Base-by-base conservation (phyloP, 2,888 invertebrate species). In the Idaea aversata region DNA sequence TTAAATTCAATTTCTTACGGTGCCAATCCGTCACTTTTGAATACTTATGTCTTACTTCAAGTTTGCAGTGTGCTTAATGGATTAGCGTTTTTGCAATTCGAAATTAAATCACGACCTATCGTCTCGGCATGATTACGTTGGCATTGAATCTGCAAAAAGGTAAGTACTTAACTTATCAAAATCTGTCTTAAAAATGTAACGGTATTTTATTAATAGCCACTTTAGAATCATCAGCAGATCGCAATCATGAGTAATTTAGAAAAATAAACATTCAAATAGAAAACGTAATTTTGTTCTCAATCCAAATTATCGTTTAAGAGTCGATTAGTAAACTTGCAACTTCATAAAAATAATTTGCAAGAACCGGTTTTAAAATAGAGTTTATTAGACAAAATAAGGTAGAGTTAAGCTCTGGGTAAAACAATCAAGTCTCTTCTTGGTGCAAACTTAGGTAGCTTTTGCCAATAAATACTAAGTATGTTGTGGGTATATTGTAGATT, bases 181-280 rank as follows among this genome's bases (percentile, higher is more conserved):
- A 61, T 61, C 61, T 58, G 62, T 59, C 64, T 65, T 64, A 64
- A 57, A 67, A 65, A 64, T 67, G 62, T 67, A 67, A 68, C 65
- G 63, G 67, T 62, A 5, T 62, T 59, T 59, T 25, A 25, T 62
- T 59, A 47, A 63, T 35, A 69, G 63, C 65, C 61, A 61, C 61
- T 47, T 47, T 47, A 47, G 47, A 47, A 47, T 10, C 47, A 13
- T 47, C 7, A 47, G 47, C 47, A 4, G 47, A 47, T 47, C 13
- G 47, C 47, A 47, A 10, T 10, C 47, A 47, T 47, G 7, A 47
- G 47, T 47, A 36, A 5, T 10, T 36, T 7, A 5, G 6, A 7
- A 47, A 47, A 47, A 13, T 47, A 10, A 13, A 47, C 13, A 47
- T 47, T 13, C 7, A 36, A 47, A 47, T 47, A 47, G 47, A 13